Conservation (phyloP, 2,113 vertebrate species). For the Cynopterus brachyotis region DNA sequence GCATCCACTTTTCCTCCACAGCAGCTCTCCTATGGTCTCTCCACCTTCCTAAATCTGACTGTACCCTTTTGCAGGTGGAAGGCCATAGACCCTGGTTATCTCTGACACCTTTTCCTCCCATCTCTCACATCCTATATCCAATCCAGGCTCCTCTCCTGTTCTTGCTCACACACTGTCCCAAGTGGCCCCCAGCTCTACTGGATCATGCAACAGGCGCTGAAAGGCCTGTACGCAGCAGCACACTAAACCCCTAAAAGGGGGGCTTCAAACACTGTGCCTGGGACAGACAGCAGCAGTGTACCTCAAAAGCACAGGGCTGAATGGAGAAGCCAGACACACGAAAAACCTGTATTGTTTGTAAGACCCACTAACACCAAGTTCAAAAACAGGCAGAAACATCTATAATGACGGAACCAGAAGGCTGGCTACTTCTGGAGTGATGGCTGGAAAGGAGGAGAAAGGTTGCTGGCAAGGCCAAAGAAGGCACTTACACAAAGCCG, state of each 20-base stretch:
- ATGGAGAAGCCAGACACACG: background rate
- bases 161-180: accelerated
- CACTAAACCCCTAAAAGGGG: no score
- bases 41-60: background rate
- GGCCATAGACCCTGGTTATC: no score
- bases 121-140: background rate
- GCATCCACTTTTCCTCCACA: background rate
- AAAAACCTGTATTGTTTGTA: background rate
- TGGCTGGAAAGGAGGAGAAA: accelerated
- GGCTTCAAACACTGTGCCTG: background rate
- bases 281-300: background rate
- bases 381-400: background rate
- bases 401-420: background rate
- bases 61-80: background rate
- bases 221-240: background rate
- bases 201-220: background rate
- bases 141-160: no score
- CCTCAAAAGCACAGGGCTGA: background rate
- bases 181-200: background rate
- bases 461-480: accelerated
- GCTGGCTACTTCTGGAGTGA: accelerated
- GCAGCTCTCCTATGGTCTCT: accelerated
- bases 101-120: background rate
- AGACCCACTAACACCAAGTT: background rate
- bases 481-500: background rate